phyloP scores from a whole-genome alignment of 2,888 invertebrate species.

The Spialia ferax region DNA sequence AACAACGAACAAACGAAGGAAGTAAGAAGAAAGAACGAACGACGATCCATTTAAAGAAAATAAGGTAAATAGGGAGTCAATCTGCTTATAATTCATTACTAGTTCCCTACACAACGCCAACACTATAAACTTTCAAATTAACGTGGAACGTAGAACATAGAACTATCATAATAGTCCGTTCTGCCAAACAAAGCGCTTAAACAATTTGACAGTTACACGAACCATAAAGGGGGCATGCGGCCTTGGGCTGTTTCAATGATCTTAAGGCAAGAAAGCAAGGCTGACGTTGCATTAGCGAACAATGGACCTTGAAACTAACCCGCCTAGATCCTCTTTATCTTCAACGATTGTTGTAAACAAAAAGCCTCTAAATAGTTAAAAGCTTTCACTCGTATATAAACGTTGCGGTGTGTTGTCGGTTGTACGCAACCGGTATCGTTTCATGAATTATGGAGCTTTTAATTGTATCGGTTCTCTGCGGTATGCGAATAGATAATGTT shows the following conservation, averaged over 20 bases:
- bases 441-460: constrained; percentile 39
- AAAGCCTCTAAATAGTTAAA: constrained; percentile 68
- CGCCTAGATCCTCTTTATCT: constrained; percentile 69
- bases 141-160: not conserved
- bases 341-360: constrained; percentile 70
- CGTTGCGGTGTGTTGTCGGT: constrained; percentile 36
- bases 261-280: constrained; percentile 62
- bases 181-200: constrained; percentile 26
- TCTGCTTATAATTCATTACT: no score
- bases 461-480: constrained; percentile 36
- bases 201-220: constrained; percentile 38
- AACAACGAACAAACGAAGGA: no score
- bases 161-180: constrained; percentile 25
- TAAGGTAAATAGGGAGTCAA: no score
- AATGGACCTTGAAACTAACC: constrained; percentile 71
- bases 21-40: no score
- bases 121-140: constrained; percentile 1
- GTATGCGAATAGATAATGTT: constrained; percentile 35
- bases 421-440: constrained; percentile 34
- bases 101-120: not conserved
- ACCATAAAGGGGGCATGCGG: constrained; percentile 22
- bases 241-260: constrained; percentile 56
- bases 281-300: constrained; percentile 76
- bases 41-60: no score
- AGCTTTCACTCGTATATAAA: constrained; percentile 57